Conservation (phyloP, 2,113 vertebrate species). For the Asarcornis scutulata region DNA sequence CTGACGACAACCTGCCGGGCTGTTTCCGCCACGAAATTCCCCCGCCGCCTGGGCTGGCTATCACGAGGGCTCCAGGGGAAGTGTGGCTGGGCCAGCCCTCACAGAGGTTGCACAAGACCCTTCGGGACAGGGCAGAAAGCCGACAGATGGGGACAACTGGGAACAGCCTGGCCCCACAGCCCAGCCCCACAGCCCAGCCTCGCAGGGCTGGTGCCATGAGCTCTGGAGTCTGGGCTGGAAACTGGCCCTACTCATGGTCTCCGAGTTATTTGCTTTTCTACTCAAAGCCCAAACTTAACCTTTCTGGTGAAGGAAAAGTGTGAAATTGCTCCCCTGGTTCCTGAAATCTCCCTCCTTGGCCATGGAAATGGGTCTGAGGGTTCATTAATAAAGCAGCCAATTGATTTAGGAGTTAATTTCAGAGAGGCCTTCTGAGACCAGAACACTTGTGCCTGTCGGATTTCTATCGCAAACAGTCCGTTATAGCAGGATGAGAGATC, state of each 20-base stretch:
- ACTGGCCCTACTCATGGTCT: neutral
- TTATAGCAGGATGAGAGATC: neutral
- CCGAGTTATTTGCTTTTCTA: neutral
- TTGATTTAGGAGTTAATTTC: neutral
- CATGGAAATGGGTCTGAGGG: neutral
- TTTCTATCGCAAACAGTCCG: neutral
- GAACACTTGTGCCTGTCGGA: neutral
- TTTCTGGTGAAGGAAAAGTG: neutral
- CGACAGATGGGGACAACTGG: neutral
- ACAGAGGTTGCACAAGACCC: neutral
- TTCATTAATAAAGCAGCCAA: neutral
- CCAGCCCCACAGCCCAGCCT: neutral
- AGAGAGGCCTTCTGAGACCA: neutral
- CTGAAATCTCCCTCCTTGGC: neutral
- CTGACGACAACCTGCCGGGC: neutral
- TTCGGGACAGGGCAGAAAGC: neutral
- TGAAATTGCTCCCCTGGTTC: neutral
- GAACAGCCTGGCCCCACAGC: neutral
- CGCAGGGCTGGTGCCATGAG: too few species aligned
- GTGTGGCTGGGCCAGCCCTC: neutral
- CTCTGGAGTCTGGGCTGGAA: neutral
- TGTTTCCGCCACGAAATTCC: neutral
- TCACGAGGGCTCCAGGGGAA: neutral
- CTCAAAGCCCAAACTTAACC: neutral
- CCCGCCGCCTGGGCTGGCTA: fast-evolving